phyloP scores from a whole-genome alignment of 2,888 invertebrate species.

The Entomobrya proxima region DNA sequence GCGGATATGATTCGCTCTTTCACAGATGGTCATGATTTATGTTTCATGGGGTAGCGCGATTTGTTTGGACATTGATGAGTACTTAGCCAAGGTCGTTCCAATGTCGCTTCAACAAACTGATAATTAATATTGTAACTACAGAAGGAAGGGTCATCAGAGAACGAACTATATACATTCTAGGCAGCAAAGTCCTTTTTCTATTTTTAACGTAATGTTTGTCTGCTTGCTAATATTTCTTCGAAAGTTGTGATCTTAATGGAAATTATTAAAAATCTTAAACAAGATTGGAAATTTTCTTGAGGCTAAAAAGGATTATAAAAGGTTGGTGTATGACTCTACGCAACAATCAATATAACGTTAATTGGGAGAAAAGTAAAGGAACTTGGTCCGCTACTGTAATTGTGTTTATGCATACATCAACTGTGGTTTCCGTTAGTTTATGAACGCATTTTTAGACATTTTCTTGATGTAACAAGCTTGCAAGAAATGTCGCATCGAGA shows the following conservation, averaged over 20 bases:
- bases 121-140: not conserved
- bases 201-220: too few species aligned
- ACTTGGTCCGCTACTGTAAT: slow-evolving; percentile 57
- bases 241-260: too few species aligned
- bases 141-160: not conserved
- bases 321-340: slow-evolving; percentile 24
- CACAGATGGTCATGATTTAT: slow-evolving; percentile 66
- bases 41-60: slow-evolving; percentile 14
- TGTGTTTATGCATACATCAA: slow-evolving; percentile 59
- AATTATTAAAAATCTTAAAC: too few species aligned
- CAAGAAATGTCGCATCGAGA: not conserved
- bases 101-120: slow-evolving; percentile 44
- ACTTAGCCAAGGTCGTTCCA: slow-evolving; percentile 63
- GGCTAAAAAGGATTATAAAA: too few species aligned
- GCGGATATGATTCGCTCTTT: not conserved
- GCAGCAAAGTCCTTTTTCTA: too few species aligned
- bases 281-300: too few species aligned
- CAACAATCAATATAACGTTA: slow-evolving; percentile 35
- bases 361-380: slow-evolving; percentile 42
- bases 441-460: slow-evolving; percentile 9
- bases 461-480: slow-evolving; percentile 18
- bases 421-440: slow-evolving; percentile 57
- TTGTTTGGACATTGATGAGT: slow-evolving; percentile 48
- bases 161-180: not conserved
- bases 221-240: too few species aligned